These are phyloP conservation scores for Epizoanthus ramosus DNA, from an alignment of 92 coral and sea anemone species.

Conservation along the genomic window DNA sequence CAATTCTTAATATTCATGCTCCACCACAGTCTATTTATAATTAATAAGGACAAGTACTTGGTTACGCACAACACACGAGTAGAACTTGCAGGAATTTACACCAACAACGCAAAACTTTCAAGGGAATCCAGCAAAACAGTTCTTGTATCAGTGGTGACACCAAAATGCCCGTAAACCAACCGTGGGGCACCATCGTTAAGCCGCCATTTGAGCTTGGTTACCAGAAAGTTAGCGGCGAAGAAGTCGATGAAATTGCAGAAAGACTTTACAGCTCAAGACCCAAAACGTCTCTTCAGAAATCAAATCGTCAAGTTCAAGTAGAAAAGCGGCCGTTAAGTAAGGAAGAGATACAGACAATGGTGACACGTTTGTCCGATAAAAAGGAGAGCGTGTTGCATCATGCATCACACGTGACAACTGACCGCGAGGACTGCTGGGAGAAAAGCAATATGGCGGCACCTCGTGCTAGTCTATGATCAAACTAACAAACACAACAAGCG, in stretches of 20 bases:
- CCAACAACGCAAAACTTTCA: no score
- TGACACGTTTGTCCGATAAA: constrained; percentile 84
- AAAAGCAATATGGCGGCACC: no score
- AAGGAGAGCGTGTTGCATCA: no score
- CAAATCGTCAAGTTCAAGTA: constrained; percentile 51
- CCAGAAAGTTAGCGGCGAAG: constrained; percentile 74
- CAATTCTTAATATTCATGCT: neutral
- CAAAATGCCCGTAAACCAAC: constrained; percentile 55
- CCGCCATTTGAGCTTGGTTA: constrained; percentile 92
- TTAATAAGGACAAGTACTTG: neutral
- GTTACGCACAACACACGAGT: neutral
- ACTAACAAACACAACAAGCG: no score
- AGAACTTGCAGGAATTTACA: neutral
- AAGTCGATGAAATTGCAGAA: constrained; percentile 80
- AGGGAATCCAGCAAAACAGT: no score
- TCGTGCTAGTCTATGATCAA: no score
- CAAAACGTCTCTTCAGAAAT: constrained; percentile 42
- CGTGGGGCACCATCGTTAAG: constrained; percentile 93
- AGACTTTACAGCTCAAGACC: constrained; percentile 58
- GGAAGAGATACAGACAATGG: constrained; percentile 72
- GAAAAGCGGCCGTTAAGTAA: constrained; percentile 71
- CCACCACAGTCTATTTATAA: neutral
- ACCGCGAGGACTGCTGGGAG: no score
- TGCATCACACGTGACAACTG: no score
- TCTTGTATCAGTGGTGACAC: neutral